Percentiles rank a stretch among this genome's conserved stretches.
These are phyloP conservation scores for Autographa gamma DNA, from an alignment of 2,888 invertebrate species.

Conservation along the genomic window DNA sequence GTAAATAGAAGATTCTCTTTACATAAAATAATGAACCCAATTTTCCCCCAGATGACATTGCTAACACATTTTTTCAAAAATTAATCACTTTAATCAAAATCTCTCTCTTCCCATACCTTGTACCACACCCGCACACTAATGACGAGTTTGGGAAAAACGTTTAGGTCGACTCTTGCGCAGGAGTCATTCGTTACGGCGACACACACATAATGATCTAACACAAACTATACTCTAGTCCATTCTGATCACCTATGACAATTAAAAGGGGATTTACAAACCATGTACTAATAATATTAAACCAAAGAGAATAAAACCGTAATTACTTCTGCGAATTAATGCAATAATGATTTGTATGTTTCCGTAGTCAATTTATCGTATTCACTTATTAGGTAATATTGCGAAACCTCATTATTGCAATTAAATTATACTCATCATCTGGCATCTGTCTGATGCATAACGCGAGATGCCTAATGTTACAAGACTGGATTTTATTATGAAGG, in stretches of 20 bases:
- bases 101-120: constrained; percentile 46
- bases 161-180: constrained; percentile 67
- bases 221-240: constrained; percentile 25
- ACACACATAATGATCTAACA: constrained; percentile 57
- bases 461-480: no score
- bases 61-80: not conserved
- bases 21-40: no score
- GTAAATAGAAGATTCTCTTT: no score
- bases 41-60: no score
- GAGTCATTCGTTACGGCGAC: constrained; percentile 63
- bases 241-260: constrained; percentile 8
- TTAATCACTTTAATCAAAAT: not conserved
- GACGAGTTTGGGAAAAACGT: constrained; percentile 83
- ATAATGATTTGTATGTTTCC: not conserved
- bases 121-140: constrained; percentile 69
- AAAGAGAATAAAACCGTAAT: not conserved
- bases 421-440: not conserved
- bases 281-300: not conserved
- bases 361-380: not conserved
- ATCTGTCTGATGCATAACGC: no score
- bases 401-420: not conserved
- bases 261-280: not conserved
- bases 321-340: not conserved
- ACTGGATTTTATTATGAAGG: no score
- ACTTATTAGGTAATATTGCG: not conserved